Evolutionary conservation across 2,113 vertebrate genomes (phyloP).

Genomic region (Eulemur macaco): DNA sequence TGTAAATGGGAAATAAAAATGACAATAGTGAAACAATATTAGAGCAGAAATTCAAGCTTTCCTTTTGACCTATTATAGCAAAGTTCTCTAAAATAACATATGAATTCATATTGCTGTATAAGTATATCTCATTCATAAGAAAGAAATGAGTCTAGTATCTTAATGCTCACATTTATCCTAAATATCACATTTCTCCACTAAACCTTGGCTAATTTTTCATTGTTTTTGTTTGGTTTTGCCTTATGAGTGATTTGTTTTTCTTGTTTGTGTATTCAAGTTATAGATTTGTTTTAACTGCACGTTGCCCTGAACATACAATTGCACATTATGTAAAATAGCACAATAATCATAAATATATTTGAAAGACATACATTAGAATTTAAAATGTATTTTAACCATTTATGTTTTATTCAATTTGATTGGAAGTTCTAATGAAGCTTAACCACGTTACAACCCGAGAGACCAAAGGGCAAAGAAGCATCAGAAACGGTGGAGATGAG

Average conservation of each 20-base stretch:
- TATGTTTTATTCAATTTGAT: background rate
- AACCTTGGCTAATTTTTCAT: background rate
- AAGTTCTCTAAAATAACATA: background rate
- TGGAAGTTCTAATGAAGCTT: background rate
- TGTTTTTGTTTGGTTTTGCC: background rate
- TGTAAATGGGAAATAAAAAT: background rate
- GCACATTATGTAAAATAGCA: background rate
- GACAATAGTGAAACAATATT: background rate
- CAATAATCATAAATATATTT: background rate
- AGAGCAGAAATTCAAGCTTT: background rate
- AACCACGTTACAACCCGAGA: background rate
- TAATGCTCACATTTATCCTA: background rate
- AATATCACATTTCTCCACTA: background rate
- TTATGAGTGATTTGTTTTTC: background rate
- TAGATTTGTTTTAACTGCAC: background rate
- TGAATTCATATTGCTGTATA: background rate
- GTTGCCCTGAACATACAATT: background rate
- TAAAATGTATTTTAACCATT: background rate
- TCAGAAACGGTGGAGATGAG: background rate
- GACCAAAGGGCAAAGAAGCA: background rate
- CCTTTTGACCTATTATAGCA: background rate
- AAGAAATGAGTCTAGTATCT: background rate
- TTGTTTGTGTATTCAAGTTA: background rate
- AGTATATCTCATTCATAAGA: background rate
- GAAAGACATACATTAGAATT: background rate